phyloP scores from a whole-genome alignment of 2,888 invertebrate genomes.

The Lamellibrachia satsuma region DNA sequence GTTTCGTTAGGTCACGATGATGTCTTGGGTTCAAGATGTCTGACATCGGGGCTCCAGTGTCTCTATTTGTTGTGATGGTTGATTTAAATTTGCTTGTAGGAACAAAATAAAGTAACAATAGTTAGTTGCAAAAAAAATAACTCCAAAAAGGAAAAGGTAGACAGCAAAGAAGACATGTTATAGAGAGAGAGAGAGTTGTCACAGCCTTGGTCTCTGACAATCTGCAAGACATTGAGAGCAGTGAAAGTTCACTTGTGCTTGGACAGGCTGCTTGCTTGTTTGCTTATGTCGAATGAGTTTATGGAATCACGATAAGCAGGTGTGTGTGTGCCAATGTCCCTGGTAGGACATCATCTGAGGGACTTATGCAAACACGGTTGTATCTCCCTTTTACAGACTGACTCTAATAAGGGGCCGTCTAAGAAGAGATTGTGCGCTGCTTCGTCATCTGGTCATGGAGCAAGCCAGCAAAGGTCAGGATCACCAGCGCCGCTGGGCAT shows the following conservation, averaged over 20 bases:
- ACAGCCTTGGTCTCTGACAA: not conserved
- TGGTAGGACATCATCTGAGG: not conserved
- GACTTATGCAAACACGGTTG: not conserved
- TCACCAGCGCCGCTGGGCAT: not conserved
- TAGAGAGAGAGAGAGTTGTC: too few species aligned
- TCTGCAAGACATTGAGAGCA: not conserved
- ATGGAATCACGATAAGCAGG: not conserved
- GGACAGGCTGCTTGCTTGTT: not conserved
- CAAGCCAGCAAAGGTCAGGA: not conserved
- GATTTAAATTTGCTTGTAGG: not conserved
- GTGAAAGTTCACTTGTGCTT: not conserved
- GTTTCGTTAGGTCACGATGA: not conserved
- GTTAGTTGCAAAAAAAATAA: not conserved
- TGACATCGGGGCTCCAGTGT: not conserved
- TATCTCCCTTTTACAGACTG: not conserved
- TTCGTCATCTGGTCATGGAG: not conserved
- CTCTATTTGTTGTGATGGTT: not conserved
- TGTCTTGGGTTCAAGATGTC: not conserved
- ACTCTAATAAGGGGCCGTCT: not conserved
- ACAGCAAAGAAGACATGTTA: not conserved
- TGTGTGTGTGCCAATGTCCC: not conserved
- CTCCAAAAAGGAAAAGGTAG: not conserved
- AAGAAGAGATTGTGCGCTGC: not conserved
- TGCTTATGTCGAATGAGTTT: too few species aligned
- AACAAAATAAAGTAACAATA: not conserved